These are phyloP conservation scores for Haliaeetus leucogaster DNA, from an alignment of 2,113 vertebrate species.

Conservation along the genomic window DNA sequence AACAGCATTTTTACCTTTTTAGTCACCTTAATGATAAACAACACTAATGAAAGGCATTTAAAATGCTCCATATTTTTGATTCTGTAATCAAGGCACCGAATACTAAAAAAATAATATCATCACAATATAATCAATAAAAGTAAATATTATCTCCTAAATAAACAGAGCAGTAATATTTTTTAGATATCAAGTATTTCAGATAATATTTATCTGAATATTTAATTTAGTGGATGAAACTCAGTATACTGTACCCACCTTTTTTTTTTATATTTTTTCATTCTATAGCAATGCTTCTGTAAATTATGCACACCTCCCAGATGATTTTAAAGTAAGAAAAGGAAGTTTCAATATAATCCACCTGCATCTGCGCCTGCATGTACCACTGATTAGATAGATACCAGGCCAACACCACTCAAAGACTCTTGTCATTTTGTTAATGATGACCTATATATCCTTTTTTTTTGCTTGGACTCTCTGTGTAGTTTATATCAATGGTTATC, in stretches of 20 bases:
- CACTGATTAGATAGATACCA: background rate
- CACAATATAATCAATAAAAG: background rate
- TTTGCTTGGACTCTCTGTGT: background rate
- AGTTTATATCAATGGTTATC: background rate
- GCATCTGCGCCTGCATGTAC: background rate
- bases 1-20: background rate
- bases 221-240: background rate
- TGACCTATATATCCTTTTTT: background rate
- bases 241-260: background rate
- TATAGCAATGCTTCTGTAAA: background rate
- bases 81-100: background rate
- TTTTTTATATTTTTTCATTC: background rate
- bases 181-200: background rate
- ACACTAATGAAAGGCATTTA: background rate
- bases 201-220: background rate
- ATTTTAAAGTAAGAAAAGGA: background rate
- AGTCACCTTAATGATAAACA: background rate
- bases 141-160: background rate
- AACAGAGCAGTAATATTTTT: background rate
- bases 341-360: background rate
- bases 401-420: background rate
- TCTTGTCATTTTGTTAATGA: background rate
- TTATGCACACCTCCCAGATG: background rate
- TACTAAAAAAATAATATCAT: background rate
- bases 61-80: background rate